Conservation (phyloP, 2,888 invertebrate species). For the Thysanoteuthis rhombus region DNA sequence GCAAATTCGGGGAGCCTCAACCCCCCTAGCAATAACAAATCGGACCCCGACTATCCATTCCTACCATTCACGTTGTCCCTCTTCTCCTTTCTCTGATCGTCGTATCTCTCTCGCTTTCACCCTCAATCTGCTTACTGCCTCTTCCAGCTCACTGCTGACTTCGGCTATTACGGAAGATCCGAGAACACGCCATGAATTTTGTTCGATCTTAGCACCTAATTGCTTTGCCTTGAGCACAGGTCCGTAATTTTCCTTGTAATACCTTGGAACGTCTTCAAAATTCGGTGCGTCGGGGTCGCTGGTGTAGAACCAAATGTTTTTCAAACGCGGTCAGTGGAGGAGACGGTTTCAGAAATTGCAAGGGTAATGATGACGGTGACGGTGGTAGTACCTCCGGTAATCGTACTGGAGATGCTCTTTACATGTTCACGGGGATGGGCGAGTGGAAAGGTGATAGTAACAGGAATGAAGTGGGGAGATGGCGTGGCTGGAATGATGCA, state of each 20-base stretch:
- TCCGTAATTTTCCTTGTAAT: not conserved
- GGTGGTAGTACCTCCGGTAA: not conserved
- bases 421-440: not conserved
- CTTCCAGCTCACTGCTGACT: not conserved
- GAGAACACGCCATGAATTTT: not conserved
- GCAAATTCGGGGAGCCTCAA: not conserved
- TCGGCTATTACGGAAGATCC: not conserved
- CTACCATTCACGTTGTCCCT: not conserved
- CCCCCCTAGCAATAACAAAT: not conserved
- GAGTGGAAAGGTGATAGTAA: not conserved
- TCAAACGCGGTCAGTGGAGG: not conserved
- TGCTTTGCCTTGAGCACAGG: not conserved
- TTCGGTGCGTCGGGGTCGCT: not conserved
- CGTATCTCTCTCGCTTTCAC: not conserved
- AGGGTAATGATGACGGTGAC: not conserved
- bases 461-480: not conserved
- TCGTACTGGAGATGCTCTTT: not conserved
- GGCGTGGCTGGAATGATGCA: not conserved
- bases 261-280: not conserved
- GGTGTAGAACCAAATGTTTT: not conserved
- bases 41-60: not conserved
- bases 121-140: not conserved
- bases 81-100: not conserved
- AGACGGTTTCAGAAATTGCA: not conserved
- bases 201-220: not conserved